Evolutionary conservation across 2,888 invertebrate species (phyloP), one percentile per base, ranked within the genome.

Genomic region (Rugalucina vietnamica): DNA sequence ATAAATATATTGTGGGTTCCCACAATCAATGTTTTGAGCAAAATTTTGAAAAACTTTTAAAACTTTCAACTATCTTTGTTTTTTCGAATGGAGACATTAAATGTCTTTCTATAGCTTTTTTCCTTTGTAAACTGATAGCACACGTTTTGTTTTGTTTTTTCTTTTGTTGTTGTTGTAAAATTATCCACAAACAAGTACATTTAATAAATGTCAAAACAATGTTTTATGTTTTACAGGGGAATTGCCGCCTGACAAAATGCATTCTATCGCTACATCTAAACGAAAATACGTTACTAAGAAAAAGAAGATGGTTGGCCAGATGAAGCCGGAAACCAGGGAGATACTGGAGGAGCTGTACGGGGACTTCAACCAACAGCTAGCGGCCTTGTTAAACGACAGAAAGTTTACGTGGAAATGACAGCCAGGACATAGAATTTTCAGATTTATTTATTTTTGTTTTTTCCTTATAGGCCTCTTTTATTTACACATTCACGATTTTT

Each of bases 351-450:
- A 88, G 18, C 86, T 92, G 32, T 92, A 91, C 74, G 69, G 65
- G 57, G 81, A 85, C 8, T 91, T 84, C 32, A 91, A 90, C 65
- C 34, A 79, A 43, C 87, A 90, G 24, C 75, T 91, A 10, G 87
- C 87, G 18, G 60, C 57, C 29, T 69, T 91, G 34, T 73, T 91
- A 39, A 69, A 84, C 12, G 89, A 90, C 70, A 29, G 77, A 4
- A 85, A 60, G 54, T 91, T 77, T 82, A 57, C 89, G 36, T 91
- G 91, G 91, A 10, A n/a, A n/a, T n/a, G n/a, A n/a, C n/a, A n/a
- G n/a, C n/a, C n/a, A n/a, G n/a, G n/a, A n/a, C n/a, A n/a, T n/a
- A n/a, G n/a, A n/a, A n/a, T n/a, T n/a, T n/a, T n/a, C n/a, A n/a
- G n/a, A n/a, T n/a, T n/a, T n/a, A n/a, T n/a, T n/a, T n/a, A n/a